Conservation (phyloP, 2,888 invertebrate genomes). For the Ceraclea dissimilis region DNA sequence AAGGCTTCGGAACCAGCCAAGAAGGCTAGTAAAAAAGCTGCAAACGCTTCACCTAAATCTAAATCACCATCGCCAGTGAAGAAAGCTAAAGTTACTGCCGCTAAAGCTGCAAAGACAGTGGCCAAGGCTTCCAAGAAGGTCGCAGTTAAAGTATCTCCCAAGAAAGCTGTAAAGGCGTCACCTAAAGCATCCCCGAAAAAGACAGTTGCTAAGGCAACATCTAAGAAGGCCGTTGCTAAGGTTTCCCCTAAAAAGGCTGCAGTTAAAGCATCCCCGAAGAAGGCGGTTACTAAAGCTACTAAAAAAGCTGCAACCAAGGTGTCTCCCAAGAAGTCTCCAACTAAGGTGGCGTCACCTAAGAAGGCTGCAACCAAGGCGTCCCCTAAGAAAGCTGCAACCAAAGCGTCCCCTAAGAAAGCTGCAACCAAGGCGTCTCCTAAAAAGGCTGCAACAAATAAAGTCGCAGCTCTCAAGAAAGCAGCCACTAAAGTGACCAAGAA, state of each 20-base stretch:
- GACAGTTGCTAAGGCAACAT: background rate
- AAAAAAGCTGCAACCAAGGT: background rate
- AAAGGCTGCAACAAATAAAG: background rate
- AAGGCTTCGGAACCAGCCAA: background rate
- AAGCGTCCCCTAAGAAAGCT: background rate
- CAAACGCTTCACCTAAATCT: background rate
- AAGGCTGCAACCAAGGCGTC: conserved; percentile 4
- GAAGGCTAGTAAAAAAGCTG: background rate
- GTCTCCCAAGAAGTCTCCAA: background rate
- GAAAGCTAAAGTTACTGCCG: background rate
- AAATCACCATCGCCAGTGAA: background rate
- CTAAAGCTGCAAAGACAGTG: background rate
- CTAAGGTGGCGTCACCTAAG: conserved; percentile 4
- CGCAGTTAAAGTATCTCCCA: background rate
- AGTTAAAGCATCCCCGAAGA: background rate
- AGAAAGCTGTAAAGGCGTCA: background rate
- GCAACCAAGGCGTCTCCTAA: background rate
- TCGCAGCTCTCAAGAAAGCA: background rate
- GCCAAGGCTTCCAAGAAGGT: background rate
- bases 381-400: background rate
- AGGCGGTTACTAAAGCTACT: background rate
- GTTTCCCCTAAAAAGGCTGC: conserved; percentile 2
- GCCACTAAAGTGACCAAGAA: background rate
- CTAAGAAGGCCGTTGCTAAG: background rate
- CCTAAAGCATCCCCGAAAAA: background rate